Evolutionary conservation across 2,797 vertebrate species (phyloP).

Genomic region (Echiichthys vipera): DNA sequence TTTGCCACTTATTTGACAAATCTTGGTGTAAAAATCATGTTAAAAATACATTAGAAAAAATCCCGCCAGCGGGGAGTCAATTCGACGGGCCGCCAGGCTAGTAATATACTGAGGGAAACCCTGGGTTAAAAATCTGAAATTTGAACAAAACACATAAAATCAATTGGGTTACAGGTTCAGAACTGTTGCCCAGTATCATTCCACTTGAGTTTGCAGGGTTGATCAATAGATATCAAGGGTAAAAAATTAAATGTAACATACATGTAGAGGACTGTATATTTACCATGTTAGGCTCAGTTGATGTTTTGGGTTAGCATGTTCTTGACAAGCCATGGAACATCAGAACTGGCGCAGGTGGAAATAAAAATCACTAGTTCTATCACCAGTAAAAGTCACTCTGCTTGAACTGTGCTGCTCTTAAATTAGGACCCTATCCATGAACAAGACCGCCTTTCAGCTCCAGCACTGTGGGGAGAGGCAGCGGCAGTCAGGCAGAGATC

Average conservation of each 20-base stretch:
- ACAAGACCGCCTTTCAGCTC: conserved; percentile 40
- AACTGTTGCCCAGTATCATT: too few species aligned
- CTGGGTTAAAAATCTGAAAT: not conserved
- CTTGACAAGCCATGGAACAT: not conserved
- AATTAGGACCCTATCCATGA: conserved; percentile 43
- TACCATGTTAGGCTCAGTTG: not conserved
- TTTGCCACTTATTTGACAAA: too few species aligned
- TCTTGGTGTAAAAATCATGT: too few species aligned
- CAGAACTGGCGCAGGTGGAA: not conserved
- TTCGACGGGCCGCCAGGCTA: too few species aligned
- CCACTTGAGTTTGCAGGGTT: not conserved
- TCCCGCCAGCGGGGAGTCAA: too few species aligned
- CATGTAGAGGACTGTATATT: not conserved
- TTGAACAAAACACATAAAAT: not conserved
- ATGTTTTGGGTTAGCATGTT: not conserved
- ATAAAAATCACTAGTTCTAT: not conserved
- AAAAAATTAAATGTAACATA: not conserved
- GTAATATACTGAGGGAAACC: too few species aligned
- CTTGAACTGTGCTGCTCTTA: conserved; percentile 32
- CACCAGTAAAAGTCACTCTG: conserved; percentile 13
- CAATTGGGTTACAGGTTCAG: too few species aligned
- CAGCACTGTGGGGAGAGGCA: conserved; percentile 4
- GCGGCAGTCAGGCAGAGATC: conserved; percentile 21
- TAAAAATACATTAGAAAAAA: too few species aligned
- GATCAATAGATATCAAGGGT: not conserved